Conservation (phyloP, 2,797 vertebrate genomes). For the Echiichthys vipera region DNA sequence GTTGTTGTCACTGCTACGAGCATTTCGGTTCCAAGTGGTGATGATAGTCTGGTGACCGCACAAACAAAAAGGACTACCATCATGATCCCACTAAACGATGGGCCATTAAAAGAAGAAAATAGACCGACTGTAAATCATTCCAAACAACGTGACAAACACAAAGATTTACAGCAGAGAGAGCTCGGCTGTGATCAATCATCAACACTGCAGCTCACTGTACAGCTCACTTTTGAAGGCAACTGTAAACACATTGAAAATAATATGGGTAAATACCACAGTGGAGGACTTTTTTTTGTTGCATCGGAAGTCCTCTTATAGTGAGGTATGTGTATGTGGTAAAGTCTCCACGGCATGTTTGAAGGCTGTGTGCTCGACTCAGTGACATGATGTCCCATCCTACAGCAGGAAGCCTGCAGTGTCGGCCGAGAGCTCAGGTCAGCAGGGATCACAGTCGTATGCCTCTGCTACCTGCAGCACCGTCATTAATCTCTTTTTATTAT, state of each 20-base stretch:
- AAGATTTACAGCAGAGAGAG: constrained; percentile 9
- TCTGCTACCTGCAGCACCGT: constrained; percentile 20
- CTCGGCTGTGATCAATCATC: constrained; percentile 17
- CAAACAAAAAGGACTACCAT: constrained; percentile 32
- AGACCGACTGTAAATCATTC: constrained; percentile 37
- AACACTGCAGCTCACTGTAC: constrained; percentile 4
- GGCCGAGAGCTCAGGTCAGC: constrained; percentile 39
- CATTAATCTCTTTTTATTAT: constrained; percentile 33
- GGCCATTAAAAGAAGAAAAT: constrained; percentile 46
- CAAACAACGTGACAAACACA: constrained; percentile 31
- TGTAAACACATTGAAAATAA: constrained; percentile 26
- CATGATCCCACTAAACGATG: constrained; percentile 42
- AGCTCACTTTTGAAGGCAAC: neutral
- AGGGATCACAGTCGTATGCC: constrained; percentile 9
- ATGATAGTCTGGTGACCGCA: constrained; percentile 52
- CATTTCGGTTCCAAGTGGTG: constrained; percentile 29
- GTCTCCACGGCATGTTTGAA: constrained; percentile 31
- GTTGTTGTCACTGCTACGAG: constrained; percentile 11
- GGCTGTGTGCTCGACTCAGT: constrained; percentile 33
- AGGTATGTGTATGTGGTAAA: constrained; percentile 27
- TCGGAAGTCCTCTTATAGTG: constrained; percentile 20
- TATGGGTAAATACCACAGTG: neutral
- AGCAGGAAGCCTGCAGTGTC: constrained; percentile 44
- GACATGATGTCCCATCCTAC: constrained; percentile 27
- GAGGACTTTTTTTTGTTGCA: neutral